Conservation (phyloP, 2,888 invertebrate species). For the Drosophila phalerata region DNA sequence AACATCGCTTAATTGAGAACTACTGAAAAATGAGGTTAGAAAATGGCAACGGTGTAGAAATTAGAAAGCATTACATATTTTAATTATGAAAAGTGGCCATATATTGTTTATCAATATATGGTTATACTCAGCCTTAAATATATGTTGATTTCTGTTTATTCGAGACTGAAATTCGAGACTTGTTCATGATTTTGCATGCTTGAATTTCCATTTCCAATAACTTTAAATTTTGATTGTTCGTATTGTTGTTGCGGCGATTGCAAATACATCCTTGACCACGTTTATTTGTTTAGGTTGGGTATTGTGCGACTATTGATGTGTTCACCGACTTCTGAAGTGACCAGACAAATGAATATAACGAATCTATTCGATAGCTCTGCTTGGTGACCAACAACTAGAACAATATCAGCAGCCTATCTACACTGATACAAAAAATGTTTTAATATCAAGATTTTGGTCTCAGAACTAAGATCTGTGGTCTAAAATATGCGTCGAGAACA, state of each 20-base stretch:
- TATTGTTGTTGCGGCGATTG: conserved; percentile 1
- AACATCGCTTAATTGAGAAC: too few relatives aligned
- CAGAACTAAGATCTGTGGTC: too few relatives aligned
- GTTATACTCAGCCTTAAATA: not conserved
- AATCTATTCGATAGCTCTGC: conserved; percentile 10
- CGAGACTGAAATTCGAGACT: not conserved
- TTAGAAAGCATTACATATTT: too few relatives aligned
- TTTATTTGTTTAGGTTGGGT: conserved; percentile 51
- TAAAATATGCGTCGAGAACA: too few relatives aligned
- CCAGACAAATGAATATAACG: conserved; percentile 19
- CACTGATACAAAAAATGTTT: too few relatives aligned
- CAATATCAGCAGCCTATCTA: conserved; percentile 2
- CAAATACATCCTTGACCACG: conserved; percentile 3
- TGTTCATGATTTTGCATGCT: not conserved
- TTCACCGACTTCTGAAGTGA: conserved; percentile 23
- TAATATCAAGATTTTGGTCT: too few relatives aligned
- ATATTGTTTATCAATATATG: not conserved
- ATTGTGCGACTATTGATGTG: conserved; percentile 34
- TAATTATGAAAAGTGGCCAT: too few relatives aligned
- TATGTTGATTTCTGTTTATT: conserved; percentile 9
- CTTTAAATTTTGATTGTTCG: not conserved
- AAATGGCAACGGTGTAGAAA: too few relatives aligned
- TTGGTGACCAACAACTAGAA: conserved; percentile 1
- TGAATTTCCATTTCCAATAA: conserved; percentile 1
- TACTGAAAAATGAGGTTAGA: too few relatives aligned